Evolutionary conservation across 2,797 vertebrate genomes (phyloP).

Genomic region (Atherinosoma microstoma): DNA sequence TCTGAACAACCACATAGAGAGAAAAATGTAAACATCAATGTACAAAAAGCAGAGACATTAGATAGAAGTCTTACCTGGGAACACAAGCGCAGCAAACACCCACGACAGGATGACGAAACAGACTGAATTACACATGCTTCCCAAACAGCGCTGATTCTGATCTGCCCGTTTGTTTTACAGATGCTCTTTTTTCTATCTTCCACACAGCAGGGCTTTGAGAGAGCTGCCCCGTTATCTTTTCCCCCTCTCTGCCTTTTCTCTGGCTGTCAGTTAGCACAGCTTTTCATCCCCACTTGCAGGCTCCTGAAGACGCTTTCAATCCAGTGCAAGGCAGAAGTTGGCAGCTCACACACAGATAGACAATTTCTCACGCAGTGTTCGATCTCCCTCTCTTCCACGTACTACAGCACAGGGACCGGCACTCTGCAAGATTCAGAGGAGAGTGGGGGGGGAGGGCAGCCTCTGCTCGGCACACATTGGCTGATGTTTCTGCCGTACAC

Average conservation of each 20-base stretch:
- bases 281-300: slow-evolving; percentile 58
- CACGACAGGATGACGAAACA: slow-evolving; percentile 82
- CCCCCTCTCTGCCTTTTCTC: slow-evolving; percentile 24
- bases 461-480: slow-evolving; percentile 68
- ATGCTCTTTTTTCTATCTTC: slow-evolving; percentile 51
- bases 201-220: slow-evolving; percentile 48
- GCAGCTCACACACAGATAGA: slow-evolving; percentile 41
- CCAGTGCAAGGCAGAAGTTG: slow-evolving; percentile 77
- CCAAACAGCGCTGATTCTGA: slow-evolving; percentile 61
- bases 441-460: slow-evolving; percentile 36
- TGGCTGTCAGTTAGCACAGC: slow-evolving; percentile 61
- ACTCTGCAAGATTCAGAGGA: slow-evolving; percentile 67
- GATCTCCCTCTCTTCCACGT: slow-evolving; percentile 63
- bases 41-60: background rate
- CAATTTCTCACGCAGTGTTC: slow-evolving; percentile 75
- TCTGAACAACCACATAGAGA: slow-evolving; percentile 24
- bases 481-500: slow-evolving; percentile 47
- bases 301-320: slow-evolving; percentile 75
- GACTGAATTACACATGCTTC: slow-evolving; percentile 83
- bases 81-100: slow-evolving; percentile 82
- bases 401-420: slow-evolving; percentile 72
- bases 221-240: slow-evolving; percentile 50
- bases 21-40: slow-evolving; percentile 40
- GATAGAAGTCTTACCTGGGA: slow-evolving; percentile 82
- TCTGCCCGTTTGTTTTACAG: slow-evolving; percentile 51